phyloP scores from a whole-genome alignment of 2,888 invertebrate species.

The Ashinkailepas kermadecensis region DNA sequence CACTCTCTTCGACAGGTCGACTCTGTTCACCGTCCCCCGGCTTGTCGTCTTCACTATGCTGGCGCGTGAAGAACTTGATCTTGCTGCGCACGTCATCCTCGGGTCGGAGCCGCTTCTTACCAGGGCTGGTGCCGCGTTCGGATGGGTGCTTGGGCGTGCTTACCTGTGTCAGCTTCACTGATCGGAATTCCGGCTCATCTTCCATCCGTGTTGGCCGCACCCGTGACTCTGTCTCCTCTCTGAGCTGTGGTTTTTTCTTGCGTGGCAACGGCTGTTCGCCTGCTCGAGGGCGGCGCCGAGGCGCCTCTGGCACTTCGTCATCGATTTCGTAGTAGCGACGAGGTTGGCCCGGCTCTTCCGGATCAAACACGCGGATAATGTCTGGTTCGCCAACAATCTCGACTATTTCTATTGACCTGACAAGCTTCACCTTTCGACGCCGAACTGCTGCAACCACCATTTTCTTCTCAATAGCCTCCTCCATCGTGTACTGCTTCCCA shows the following conservation, averaged over 20 bases:
- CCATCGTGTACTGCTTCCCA: slow-evolving; percentile 40
- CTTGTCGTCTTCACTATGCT: background rate
- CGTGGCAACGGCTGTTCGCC: background rate
- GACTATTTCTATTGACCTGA: background rate
- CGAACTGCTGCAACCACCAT: slow-evolving; percentile 34
- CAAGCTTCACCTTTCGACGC: background rate
- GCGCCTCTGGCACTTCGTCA: slow-evolving; percentile 21
- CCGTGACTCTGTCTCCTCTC: slow-evolving; percentile 4
- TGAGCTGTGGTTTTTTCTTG: background rate
- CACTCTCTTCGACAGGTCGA: background rate
- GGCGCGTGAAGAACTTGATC: slow-evolving; percentile 8
- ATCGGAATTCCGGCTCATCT: background rate
- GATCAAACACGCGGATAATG: background rate
- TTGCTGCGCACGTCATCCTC: slow-evolving; percentile 12
- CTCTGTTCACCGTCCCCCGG: background rate
- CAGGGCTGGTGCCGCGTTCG: background rate
- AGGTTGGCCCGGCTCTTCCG: slow-evolving; percentile 17
- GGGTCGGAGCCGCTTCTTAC: background rate
- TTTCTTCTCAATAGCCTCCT: slow-evolving; percentile 37
- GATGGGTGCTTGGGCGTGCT: background rate
- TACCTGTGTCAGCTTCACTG: background rate
- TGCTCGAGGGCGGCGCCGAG: background rate
- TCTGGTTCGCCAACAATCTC: slow-evolving; percentile 6
- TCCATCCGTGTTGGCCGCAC: background rate
- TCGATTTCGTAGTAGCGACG: slow-evolving; percentile 17